Evolutionary conservation across 2,888 invertebrate species (phyloP), one percentile per base, ranked within the genome.

Genomic region (Lycophotia porphyrea): DNA sequence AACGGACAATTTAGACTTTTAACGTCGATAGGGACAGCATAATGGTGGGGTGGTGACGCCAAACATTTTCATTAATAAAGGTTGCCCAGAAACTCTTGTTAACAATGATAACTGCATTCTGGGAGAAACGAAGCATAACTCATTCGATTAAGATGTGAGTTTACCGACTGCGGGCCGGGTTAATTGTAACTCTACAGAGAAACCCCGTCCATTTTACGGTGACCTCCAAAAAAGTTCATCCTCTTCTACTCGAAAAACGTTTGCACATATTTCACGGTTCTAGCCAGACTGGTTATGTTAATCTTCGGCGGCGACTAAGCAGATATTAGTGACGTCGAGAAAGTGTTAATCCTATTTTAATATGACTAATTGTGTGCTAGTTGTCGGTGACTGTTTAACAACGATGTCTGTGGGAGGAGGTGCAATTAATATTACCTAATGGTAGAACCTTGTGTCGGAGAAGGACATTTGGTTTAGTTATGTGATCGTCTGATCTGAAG

Each of bases 271-370:
- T 71, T 71, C 67, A 84, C 75, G 85, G 89, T 76, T 88, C 88
- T 27, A 27, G 21, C n/a, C 78, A 76, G 75, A 87, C 60, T 90
- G 90, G 91, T 73, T 67, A 73, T 44, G 76, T 85, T 84, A 80
- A 88, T 88, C 90, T 90, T 90, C 86, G 83, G 85, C 85, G 88
- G 83, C 88, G 88, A 89, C 84, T 88, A 90, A 88, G 89, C 84
- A 88, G 90, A 88, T 90, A 91, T 91, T 90, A 88, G 92, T 92
- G 89, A 91, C 91, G 91, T 90, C 87, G 90, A 90, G 92, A 92
- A 94, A 93, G 92, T 93, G 92, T 94, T 95, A 95, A 95, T 95
- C 93, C 89, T 92, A 92, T 94, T 94, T 95, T 93, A 94, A 95
- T 95, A 91, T 92, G 94, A 93, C 94, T 94, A 95, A 95, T 95